Evolutionary conservation across 2,113 vertebrate genomes (phyloP).

Genomic region (Alexandromys fortis): DNA sequence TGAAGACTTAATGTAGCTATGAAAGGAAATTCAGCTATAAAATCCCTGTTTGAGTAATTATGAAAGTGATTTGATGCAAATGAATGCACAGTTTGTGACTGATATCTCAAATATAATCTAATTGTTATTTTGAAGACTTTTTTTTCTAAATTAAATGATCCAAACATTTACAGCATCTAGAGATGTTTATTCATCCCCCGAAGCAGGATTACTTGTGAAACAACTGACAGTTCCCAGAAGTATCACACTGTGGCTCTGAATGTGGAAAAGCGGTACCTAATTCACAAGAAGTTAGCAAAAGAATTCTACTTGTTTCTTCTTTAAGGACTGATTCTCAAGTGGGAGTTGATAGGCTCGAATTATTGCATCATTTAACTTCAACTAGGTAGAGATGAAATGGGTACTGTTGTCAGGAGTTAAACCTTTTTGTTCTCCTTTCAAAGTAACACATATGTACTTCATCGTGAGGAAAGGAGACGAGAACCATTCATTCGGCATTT

Average conservation of each 20-base stretch:
- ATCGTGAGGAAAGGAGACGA: neutral
- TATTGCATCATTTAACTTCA: neutral
- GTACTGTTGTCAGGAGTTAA: neutral
- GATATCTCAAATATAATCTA: slow-evolving; percentile 4
- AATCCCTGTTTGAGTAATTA: neutral
- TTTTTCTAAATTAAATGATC: neutral
- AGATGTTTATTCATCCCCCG: neutral
- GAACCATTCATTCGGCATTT: neutral
- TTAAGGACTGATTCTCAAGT: neutral
- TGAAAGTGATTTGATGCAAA: neutral
- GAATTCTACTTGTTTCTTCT: neutral
- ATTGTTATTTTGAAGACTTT: neutral
- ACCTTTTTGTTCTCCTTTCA: neutral
- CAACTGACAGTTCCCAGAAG: neutral
- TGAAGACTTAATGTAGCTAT: neutral
- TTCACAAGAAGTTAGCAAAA: neutral
- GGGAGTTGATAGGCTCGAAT: neutral
- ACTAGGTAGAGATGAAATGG: neutral
- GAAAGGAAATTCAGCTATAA: neutral
- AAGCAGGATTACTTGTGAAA: neutral
- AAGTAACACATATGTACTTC: neutral
- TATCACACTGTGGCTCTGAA: neutral
- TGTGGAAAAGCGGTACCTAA: neutral
- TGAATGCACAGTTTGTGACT: neutral
- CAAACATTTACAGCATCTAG: neutral